Conservation (phyloP, 2,113 vertebrate genomes). For the Geococcyx californianus region DNA sequence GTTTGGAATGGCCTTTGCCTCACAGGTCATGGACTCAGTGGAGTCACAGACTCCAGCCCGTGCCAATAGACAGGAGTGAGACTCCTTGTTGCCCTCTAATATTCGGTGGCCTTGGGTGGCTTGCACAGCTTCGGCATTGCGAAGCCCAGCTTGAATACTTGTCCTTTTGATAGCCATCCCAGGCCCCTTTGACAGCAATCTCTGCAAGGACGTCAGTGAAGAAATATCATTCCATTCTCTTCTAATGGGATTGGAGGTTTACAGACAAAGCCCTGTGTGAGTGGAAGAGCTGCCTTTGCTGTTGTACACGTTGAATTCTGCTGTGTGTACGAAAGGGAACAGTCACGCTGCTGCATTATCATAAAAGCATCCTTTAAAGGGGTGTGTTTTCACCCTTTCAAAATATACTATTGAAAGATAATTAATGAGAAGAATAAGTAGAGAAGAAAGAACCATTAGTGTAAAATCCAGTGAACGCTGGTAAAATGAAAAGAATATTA, state of each 20-base stretch:
- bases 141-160: neutral
- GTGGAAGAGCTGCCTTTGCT: neutral
- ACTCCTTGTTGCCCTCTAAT: neutral
- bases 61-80: neutral
- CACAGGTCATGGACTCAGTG: neutral
- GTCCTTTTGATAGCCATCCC: neutral
- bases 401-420: conserved; percentile 27
- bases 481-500: conserved; percentile 65
- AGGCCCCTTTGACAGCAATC: neutral
- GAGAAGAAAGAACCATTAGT: conserved; percentile 54
- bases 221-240: neutral
- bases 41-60: neutral
- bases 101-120: neutral
- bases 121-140: accelerated
- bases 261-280: neutral
- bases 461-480: conserved; percentile 23
- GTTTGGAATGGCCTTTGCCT: neutral
- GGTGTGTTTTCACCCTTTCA: neutral
- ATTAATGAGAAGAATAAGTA: conserved; percentile 56
- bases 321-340: accelerated
- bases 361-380: neutral
- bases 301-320: neutral
- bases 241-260: neutral
- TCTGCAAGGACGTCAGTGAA: neutral
- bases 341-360: neutral